Base-by-base conservation (phyloP, 1,140 invertebrate species). In the Pseudomyrmex cubaensis region DNA sequence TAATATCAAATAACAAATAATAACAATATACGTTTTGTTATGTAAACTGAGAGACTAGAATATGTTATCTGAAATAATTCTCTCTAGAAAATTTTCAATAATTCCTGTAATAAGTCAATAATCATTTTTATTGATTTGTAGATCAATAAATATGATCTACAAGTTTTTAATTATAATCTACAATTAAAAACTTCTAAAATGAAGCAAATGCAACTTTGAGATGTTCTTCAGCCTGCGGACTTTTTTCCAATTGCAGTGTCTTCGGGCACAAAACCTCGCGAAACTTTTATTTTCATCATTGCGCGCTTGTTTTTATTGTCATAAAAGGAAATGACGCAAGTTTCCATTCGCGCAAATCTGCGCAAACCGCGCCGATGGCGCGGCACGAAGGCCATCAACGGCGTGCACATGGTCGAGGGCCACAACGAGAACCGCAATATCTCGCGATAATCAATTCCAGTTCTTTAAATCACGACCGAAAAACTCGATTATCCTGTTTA, bases 401-500 rank as follows among this genome's bases (percentile, higher is more conserved):
- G 66, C 54, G 56, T 48, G 76, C 70, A 35, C 35, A 80, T 50
- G 22, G 76, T 72, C 76, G 76, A 80, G 54, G 44, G 17, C 76
- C 64, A 35, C 35, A 78, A 78, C 64, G 76, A 78, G 76, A 66
- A 80, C 76, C 66, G 76, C 67, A 80, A 80, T 80, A 80, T 80
- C 66, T 80, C 76, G 76, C 76, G 76, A 80, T 80, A 80, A 80
- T 80, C 76, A 80, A 80, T 80, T 80, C 76, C 76, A 80, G 76
- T 80, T 80, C 76, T 73, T 84, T 78, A 78, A 84, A 84, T 84
- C 82, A 78, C 75, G 66, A 83, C 75, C 75, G 62, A 78, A 78
- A 84, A 84, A 84, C 75, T 84, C 63, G 75, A 84, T 84, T 84
- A 84, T 78, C 82, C 75, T 67, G 82, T 78, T 84, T 84, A 84